Percentiles rank a stretch among this genome's conserved stretches.
Evolutionary conservation across 2,797 vertebrate genomes (phyloP).

Genomic region (Borostomias antarcticus): DNA sequence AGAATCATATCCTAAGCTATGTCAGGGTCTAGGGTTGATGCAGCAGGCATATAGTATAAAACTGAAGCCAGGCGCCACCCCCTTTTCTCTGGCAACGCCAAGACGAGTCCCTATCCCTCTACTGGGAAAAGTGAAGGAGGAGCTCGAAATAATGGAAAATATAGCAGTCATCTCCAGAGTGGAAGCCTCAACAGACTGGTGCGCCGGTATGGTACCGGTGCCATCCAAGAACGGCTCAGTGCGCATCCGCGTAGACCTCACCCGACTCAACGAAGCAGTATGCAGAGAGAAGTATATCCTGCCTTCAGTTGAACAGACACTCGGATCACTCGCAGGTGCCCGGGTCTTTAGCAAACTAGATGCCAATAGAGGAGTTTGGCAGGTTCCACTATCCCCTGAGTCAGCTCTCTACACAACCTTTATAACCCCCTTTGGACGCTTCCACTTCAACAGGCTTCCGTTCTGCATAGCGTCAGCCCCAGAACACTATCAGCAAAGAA

Average conservation of each 20-base stretch:
- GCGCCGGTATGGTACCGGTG: no score
- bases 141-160: no score
- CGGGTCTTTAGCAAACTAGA: slow-evolving; percentile 3
- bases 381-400: background rate
- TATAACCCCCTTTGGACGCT: slow-evolving; percentile 5
- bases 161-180: no score
- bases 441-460: background rate
- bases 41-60: no score
- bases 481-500: slow-evolving; percentile 30
- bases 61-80: no score
- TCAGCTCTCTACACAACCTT: background rate
- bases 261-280: background rate
- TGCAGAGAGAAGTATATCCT: background rate
- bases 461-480: slow-evolving; percentile 23
- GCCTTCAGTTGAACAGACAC: background rate
- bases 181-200: no score
- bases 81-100: no score
- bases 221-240: background rate
- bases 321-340: slow-evolving; percentile 6
- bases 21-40: no score
- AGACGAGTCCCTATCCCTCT: no score
- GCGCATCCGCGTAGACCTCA: slow-evolving; percentile 10
- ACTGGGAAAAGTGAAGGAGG: no score
- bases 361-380: slow-evolving; percentile 21
- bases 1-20: no score